phyloP scores from a whole-genome alignment of 1,140 invertebrate genomes.

The Macrobrachium rosenbergii region DNA sequence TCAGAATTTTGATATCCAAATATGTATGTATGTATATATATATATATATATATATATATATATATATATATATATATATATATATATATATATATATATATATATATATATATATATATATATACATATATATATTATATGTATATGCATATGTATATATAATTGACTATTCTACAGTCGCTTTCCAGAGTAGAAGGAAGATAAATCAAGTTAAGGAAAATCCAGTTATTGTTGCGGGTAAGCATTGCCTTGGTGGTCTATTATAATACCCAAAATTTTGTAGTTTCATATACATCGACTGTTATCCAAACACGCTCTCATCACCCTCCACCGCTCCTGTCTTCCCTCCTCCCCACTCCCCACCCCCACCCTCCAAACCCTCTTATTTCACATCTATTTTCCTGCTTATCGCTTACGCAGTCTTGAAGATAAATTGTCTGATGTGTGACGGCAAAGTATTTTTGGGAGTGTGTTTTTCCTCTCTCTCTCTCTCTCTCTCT shows the following conservation, averaged over 20 bases:
- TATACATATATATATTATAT: slow-evolving; percentile 1
- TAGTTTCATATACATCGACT: slow-evolving; percentile 38
- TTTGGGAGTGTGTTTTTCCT: too few relatives aligned
- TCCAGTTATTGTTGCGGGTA: too few relatives aligned
- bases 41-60: slow-evolving; percentile 41
- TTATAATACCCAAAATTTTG: slow-evolving; percentile 38
- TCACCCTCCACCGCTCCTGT: not conserved
- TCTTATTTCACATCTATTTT: too few relatives aligned
- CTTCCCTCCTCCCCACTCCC: not conserved
- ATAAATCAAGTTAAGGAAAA: too few relatives aligned
- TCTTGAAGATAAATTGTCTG: slow-evolving; percentile 26
- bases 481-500: too few relatives aligned
- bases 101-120: slow-evolving; percentile 11
- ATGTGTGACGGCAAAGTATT: too few relatives aligned
- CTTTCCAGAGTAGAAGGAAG: too few relatives aligned
- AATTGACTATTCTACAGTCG: too few relatives aligned
- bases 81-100: slow-evolving; percentile 23
- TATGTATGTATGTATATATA: slow-evolving; percentile 32
- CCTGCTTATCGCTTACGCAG: not conserved
- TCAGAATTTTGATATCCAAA: too few relatives aligned
- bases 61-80: slow-evolving; percentile 35
- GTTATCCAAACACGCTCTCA: too few relatives aligned
- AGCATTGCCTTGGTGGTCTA: too few relatives aligned
- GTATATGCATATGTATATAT: too few relatives aligned
- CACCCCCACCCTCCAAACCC: not conserved